Evolutionary conservation across 1,140 invertebrate genomes (phyloP), one percentile per base, ranked within the genome.

Genomic region (Macrobrachium nipponense): DNA sequence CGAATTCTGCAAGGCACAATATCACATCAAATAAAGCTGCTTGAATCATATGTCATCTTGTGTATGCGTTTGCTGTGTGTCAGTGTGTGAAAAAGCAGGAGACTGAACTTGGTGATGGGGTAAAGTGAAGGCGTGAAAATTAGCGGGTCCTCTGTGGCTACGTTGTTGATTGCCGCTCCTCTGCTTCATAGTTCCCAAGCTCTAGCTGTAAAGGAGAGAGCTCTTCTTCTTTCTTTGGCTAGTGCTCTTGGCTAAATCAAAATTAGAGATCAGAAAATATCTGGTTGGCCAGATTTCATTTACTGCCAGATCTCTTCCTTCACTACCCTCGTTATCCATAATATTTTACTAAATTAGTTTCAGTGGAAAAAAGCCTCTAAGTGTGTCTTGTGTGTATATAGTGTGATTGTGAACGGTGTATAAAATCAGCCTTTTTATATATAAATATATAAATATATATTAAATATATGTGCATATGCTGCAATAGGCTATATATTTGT

Each of bases 1-100:
- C 66, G 89, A 89, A 78, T 88, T 88, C 87, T 89, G 89, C 89
- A 88, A 88, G 86, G 87, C 89, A 64, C 89, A 89, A 88, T 88
- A 89, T 86, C 87, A 86, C 82, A 85, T 88, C 83, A 80, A 84
- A 84, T 89, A 87, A 89, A 76, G 51, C 27, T 58, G 61, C 64
- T 77, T 75, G 64, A 59, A 73, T 82, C 86, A 59, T 80, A 82
- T 83, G 80, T 77, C 78, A 85, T 70, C 77, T 64, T 81, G 51
- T 66, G 68, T 78, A 59, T 80, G 82, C 36, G 79, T 85, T 86
- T 43, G 60, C 77, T 72, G 80, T 73, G 82, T 82, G 79, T 86
- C 82, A 66, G 70, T 64, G 82, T 70, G 87, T 80, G 79, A 86
- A 76, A 51, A 82, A 82, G 79, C 43, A 73, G 75, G 73, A 80